Conservation (phyloP, 2,888 invertebrate species). For the Erynnis tages region DNA sequence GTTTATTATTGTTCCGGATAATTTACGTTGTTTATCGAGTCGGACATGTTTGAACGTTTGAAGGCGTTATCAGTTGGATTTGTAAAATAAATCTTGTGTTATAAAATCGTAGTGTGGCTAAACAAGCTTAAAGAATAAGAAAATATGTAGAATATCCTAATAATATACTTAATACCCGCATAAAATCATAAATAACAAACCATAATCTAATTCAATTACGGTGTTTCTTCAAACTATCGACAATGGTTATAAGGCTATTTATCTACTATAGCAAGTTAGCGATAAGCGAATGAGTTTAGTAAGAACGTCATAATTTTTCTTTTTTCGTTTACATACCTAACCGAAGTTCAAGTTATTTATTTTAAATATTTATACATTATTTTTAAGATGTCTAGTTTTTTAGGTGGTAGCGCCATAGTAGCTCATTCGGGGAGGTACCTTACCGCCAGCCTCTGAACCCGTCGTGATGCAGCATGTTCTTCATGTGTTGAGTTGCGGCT, state of each 20-base stretch:
- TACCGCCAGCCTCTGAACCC: too few relatives aligned
- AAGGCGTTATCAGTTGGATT: slow-evolving; percentile 22
- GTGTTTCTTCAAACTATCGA: slow-evolving; percentile 26
- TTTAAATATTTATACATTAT: too few relatives aligned
- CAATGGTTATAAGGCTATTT: slow-evolving; percentile 19
- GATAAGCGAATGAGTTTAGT: background rate
- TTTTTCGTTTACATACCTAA: too few relatives aligned
- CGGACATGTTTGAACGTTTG: slow-evolving; percentile 29
- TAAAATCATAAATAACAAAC: slow-evolving; percentile 13
- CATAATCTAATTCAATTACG: slow-evolving; percentile 28
- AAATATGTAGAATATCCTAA: slow-evolving; percentile 11
- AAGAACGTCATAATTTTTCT: background rate
- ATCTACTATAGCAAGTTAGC: background rate
- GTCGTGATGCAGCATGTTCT: too few relatives aligned
- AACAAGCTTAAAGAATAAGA: too few relatives aligned
- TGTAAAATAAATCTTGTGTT: slow-evolving; percentile 11
- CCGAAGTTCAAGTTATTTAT: too few relatives aligned
- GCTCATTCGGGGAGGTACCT: too few relatives aligned
- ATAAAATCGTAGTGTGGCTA: too few relatives aligned
- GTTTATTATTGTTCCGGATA: slow-evolving; percentile 34
- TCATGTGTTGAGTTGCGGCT: too few relatives aligned
- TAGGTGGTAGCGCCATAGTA: too few relatives aligned
- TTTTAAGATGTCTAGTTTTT: too few relatives aligned
- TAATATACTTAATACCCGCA: background rate
- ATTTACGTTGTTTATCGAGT: slow-evolving; percentile 31